Base-by-base conservation (phyloP, 2,797 vertebrate genomes). In the Hipposideros larvatus region DNA sequence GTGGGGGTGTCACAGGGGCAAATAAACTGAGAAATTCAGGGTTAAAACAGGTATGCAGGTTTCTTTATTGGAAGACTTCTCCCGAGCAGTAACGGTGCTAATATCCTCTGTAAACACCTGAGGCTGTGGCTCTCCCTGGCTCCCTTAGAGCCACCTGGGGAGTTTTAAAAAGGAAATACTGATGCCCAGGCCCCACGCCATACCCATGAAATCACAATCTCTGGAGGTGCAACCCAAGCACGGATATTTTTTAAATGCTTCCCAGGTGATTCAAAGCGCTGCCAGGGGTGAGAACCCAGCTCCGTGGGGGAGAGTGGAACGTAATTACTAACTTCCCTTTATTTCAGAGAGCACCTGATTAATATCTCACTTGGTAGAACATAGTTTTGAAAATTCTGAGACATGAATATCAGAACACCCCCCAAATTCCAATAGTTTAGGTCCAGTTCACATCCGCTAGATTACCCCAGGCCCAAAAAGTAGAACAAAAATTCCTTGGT, bases 381-480 rank as follows among this genome's bases (percentile, higher is more conserved):
- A 71, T 1, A 82, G 65, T 71, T 86, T 79, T 79, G 73, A 73
- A 93, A 79, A 91, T 51, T 65, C 43, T 55, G 43, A 90, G 51
- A 37, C n/a, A 70, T 53, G 79, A 51, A 83, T 87, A 70, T 26
- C 41, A 87, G 66, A 87, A 83, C 41, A 79, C 53, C 26, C 26
- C 71, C 87, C 78, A 78, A 68, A 96, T 61, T 55, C 82, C 41
- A 90, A 66, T 26, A 84, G 43, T 80, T 92, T 43, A 90, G 68
- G 51, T 74, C 26, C 9, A 91, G 59, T 43, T 95, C 15, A 61
- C 10, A 85, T 88, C 37, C 93, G 73, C 31, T 61, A 94, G 46
- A 92, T 26, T 90, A 37, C 5, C 37, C 43, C 63, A 61, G 61
- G 55, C 22, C 85, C 48, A 34, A 88, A 79, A 90, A 61, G 37